Evolutionary conservation across 1,140 invertebrate species (phyloP).

Genomic region (Bombus soroeensis): DNA sequence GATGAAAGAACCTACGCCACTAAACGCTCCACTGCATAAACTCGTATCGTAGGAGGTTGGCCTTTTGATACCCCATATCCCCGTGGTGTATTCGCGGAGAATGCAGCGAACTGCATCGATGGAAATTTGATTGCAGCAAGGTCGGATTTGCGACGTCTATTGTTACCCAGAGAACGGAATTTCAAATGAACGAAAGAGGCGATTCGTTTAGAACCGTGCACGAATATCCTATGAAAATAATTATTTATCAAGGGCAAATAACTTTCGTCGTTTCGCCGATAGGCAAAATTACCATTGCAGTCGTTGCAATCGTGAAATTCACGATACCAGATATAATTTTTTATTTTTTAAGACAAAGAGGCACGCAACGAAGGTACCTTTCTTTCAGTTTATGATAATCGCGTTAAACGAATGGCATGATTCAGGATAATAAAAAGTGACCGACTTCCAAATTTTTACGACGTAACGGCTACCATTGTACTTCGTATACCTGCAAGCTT

Average conservation of each 20-base stretch:
- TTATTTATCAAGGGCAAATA: neutral
- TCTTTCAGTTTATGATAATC: conserved; percentile 5
- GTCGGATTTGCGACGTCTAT: neutral
- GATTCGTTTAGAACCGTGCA: neutral
- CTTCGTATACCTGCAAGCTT: neutral
- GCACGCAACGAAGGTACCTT: neutral
- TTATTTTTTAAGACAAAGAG: neutral
- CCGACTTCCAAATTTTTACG: conserved; percentile 34
- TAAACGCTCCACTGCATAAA: conserved; percentile 60
- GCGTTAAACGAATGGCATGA: conserved; percentile 27
- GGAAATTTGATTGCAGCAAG: conserved; percentile 40
- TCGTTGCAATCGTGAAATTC: neutral
- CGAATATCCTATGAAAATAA: neutral
- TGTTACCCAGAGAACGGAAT: neutral
- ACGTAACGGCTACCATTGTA: conserved; percentile 29
- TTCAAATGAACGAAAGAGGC: neutral
- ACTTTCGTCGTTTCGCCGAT: neutral
- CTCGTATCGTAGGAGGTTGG: conserved; percentile 17
- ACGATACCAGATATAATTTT: neutral
- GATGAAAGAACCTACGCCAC: conserved; percentile 70
- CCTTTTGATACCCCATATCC: conserved; percentile 30
- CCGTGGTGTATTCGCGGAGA: neutral
- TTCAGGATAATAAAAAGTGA: conserved; percentile 43
- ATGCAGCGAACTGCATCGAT: conserved; percentile 22
- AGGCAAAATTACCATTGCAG: neutral